Evolutionary conservation across 2,888 invertebrate genomes (phyloP), one percentile per base, ranked within the genome.

Genomic region (Hirtodrosophila duncani): DNA sequence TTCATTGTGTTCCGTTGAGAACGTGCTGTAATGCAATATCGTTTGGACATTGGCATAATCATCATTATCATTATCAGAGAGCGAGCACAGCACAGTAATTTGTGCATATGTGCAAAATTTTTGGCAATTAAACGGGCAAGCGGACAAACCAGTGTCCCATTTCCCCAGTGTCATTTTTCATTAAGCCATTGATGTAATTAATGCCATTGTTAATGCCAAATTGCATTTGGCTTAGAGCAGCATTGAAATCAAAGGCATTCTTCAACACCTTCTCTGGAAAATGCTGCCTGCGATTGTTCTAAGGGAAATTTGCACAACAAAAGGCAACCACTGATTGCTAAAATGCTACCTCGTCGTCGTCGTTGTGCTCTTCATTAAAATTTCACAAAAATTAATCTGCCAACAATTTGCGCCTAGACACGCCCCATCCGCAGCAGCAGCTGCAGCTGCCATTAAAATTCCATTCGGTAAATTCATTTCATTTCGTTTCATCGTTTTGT

Each of bases 371-470:
- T 52, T 52, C 53, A 53, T 52, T 53, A 52, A 51, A 51, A 52
- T 51, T 51, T 52, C 52, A 48, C 48, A 53, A 67, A 63, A 62
- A 59, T 59, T 67, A 71, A 69, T 69, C 58, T 64, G 59, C 51
- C 45, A 71, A 59, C 65, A 71, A 67, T 71, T 64, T 67, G 61
- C 46, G 63, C 61, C 57, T 17, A 20, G 36, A 23, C 23, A 11
- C 14, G 10, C 18, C 39, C 3, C 30, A 6, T 20, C 11, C 39
- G 44, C 23, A 58, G 63, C 41, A 52, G 23, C 61, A 62, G 70
- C 81, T 80, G 67, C 78, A 67, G 62, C 56, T 52, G 55, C 41
- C 66, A 69, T 78, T 77, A 69, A 60, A 69, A 72, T 72, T 67
- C 55, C 49, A 42, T 27, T 18, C 42, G 33, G 31, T 14, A 29